phyloP scores from a whole-genome alignment of 2,113 vertebrate genomes.

The Brachyhypopomus occidentalis region DNA sequence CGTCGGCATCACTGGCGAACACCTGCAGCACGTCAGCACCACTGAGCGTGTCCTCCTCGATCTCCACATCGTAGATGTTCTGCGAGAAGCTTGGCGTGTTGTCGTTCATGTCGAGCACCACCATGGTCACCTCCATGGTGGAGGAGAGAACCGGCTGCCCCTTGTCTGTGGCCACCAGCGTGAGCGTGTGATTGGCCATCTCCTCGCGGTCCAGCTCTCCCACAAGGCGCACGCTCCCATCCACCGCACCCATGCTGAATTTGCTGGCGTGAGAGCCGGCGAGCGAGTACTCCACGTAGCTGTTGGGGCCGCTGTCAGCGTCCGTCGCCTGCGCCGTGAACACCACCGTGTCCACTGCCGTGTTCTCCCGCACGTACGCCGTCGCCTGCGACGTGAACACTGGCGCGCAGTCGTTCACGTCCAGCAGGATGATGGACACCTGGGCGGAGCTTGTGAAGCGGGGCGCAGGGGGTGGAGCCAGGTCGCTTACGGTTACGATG shows the following conservation, averaged over 20 bases:
- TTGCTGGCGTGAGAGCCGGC: slow-evolving; percentile 75
- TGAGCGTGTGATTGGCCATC: slow-evolving; percentile 87
- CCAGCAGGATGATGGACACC: slow-evolving; percentile 92
- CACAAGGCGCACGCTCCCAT: slow-evolving; percentile 83
- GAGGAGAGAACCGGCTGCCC: slow-evolving; percentile 87
- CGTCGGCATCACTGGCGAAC: slow-evolving; percentile 82
- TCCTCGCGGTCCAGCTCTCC: slow-evolving; percentile 92
- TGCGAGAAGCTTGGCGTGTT: slow-evolving; percentile 89
- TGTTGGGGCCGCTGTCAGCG: slow-evolving; percentile 93
- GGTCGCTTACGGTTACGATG: slow-evolving; percentile 84
- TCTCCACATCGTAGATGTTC: slow-evolving; percentile 84
- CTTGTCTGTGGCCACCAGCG: slow-evolving; percentile 90
- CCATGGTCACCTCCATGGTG: slow-evolving; percentile 81
- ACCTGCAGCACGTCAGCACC: slow-evolving; percentile 89
- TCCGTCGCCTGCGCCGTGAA: slow-evolving; percentile 85
- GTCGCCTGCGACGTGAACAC: slow-evolving; percentile 85
- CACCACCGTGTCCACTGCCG: slow-evolving; percentile 85
- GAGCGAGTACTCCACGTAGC: slow-evolving; percentile 92
- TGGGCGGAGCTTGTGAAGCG: slow-evolving; percentile 90
- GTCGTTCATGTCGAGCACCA: slow-evolving; percentile 92
- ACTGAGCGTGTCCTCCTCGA: slow-evolving; percentile 83
- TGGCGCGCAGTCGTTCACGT: slow-evolving; percentile 91
- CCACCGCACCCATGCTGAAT: slow-evolving; percentile 87
- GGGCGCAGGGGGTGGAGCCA: slow-evolving; percentile 72
- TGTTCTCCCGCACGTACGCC: slow-evolving; percentile 92